These are phyloP conservation scores for Columba janthina DNA, from an alignment of 2,113 vertebrate genomes.

Conservation along the genomic window DNA sequence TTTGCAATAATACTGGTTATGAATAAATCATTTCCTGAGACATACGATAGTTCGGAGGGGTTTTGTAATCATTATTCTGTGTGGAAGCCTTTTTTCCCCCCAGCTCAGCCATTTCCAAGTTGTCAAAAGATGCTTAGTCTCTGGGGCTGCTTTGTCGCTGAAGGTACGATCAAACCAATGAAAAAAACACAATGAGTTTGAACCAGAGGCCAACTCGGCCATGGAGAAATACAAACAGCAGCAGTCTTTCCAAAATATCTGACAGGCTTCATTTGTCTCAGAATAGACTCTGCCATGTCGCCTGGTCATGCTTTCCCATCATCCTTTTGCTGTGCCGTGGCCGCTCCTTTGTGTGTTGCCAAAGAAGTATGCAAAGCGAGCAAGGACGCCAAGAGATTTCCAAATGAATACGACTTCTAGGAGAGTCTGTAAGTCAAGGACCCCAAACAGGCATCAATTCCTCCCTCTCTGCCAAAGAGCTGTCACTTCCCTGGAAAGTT, in stretches of 20 bases:
- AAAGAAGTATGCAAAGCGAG: background rate
- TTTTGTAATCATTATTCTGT: background rate
- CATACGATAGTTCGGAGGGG: background rate
- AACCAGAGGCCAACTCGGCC: slow-evolving; percentile 68
- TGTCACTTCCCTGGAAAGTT: slow-evolving; percentile 79
- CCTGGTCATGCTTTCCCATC: slow-evolving; percentile 67
- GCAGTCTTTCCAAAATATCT: slow-evolving; percentile 69
- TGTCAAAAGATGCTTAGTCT: slow-evolving; percentile 66
- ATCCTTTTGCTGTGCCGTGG: slow-evolving; percentile 29
- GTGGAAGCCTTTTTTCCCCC: background rate
- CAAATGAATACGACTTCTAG: slow-evolving; percentile 73
- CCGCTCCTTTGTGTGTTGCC: slow-evolving; percentile 37
- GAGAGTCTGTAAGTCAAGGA: slow-evolving; percentile 73
- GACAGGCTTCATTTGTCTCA: slow-evolving; percentile 80
- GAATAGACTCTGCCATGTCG: slow-evolving; percentile 66
- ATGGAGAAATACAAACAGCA: slow-evolving; percentile 66
- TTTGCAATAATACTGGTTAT: background rate
- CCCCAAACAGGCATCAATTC: slow-evolving; percentile 68
- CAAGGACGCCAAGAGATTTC: slow-evolving; percentile 62
- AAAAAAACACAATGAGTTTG: slow-evolving; percentile 71
- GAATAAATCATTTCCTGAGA: slow-evolving; percentile 37
- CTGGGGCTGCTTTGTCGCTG: slow-evolving; percentile 76
- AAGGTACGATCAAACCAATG: slow-evolving; percentile 77
- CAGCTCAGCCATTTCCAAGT: slow-evolving; percentile 23
- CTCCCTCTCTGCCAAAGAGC: slow-evolving; percentile 73